Evolutionary conservation across 2,888 invertebrate genomes (phyloP).

Genomic region (Pherbina coryleti): DNA sequence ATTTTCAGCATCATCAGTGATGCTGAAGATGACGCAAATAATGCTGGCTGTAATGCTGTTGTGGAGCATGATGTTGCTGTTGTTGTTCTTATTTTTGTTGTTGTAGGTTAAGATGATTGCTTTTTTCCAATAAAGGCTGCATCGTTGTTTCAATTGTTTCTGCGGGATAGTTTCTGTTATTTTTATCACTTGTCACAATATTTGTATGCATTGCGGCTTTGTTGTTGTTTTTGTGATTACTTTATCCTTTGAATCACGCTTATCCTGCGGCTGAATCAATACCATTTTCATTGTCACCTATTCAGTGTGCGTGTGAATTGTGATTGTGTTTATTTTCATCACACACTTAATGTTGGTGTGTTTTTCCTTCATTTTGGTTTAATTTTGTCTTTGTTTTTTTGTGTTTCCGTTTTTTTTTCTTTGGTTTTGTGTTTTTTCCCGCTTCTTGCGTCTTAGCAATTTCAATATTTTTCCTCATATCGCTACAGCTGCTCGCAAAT

Average conservation of each 20-base stretch:
- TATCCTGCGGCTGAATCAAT: no score
- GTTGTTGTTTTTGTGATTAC: no score
- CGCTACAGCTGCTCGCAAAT: background rate
- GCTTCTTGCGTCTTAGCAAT: background rate
- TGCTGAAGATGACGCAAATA: no score
- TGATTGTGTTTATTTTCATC: background rate
- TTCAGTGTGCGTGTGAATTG: background rate
- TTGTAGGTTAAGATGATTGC: background rate
- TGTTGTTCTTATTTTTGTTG: background rate
- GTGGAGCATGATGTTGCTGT: background rate
- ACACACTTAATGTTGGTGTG: background rate
- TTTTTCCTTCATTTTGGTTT: background rate
- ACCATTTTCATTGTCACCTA: no score
- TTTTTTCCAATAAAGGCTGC: background rate
- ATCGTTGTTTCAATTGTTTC: background rate
- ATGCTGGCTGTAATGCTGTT: no score
- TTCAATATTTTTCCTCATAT: background rate
- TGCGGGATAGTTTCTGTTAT: background rate
- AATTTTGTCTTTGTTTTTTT: background rate
- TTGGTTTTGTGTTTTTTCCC: background rate
- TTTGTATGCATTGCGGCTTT: no score
- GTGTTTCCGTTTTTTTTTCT: background rate
- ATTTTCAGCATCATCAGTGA: no score
- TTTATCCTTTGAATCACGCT: no score
- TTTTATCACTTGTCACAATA: no score